Conservation (phyloP, 2,888 invertebrate species). For the Microctonus brassicae region DNA sequence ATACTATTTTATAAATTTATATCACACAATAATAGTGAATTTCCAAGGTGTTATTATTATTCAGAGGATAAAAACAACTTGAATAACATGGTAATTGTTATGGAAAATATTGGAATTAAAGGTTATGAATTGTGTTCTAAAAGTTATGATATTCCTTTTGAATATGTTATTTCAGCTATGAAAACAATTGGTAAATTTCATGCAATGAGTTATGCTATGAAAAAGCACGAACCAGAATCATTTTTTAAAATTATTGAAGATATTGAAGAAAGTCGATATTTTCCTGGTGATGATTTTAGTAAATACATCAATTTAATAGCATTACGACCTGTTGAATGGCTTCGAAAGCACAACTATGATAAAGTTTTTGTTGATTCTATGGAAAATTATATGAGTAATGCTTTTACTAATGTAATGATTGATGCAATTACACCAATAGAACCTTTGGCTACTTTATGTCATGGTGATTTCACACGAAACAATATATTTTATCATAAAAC, state of each 20-base stretch:
- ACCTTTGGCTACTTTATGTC: conserved; percentile 59
- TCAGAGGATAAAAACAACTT: conserved; percentile 37
- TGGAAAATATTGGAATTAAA: conserved; percentile 51
- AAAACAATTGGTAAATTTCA: conserved; percentile 60
- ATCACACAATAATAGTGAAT: conserved; percentile 23
- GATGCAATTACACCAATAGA: conserved; percentile 47
- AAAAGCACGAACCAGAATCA: conserved; percentile 42
- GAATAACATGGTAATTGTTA: conserved; percentile 46
- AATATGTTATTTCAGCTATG: conserved; percentile 54
- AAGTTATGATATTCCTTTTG: conserved; percentile 44
- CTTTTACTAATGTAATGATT: conserved; percentile 43
- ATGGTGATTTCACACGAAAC: conserved; percentile 61
- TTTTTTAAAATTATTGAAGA: conserved; percentile 49
- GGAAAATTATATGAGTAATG: conserved; percentile 43
- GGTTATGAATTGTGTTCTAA: conserved; percentile 49
- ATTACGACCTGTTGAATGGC: conserved; percentile 45
- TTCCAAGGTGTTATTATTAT: conserved; percentile 40
- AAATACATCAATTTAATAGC: conserved; percentile 20
- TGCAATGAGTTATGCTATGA: conserved; percentile 55
- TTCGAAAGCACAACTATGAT: conserved; percentile 49
- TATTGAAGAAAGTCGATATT: conserved; percentile 47
- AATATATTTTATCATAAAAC: conserved; percentile 54
- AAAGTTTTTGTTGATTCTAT: conserved; percentile 51
- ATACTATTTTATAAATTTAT: conserved; percentile 57
- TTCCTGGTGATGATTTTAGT: neutral